Evolutionary conservation across 2,888 invertebrate genomes (phyloP), one percentile per base, ranked within the genome.

Genomic region (Chorisops tibialis): DNA sequence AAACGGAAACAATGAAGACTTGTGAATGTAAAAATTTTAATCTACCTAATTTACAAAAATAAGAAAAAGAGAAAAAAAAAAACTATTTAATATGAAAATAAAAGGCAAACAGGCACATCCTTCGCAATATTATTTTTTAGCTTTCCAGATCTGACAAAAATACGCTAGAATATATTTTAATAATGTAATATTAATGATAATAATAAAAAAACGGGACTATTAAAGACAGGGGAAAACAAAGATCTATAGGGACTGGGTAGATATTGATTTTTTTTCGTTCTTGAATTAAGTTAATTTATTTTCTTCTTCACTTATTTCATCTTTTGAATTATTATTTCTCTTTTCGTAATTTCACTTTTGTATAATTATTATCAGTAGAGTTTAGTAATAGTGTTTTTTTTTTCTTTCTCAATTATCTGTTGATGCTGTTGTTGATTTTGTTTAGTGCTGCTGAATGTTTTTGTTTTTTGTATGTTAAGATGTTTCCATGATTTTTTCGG

Each of bases 21-120:
- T 56, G 30, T 56, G 56, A 56, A 56, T 56, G 56, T 56, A 43
- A 56, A 56, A 56, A 56, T 56, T 56, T 56, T 56, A 56, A 30
- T 56, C 56, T 56, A 56, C 43, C 56, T 56, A 56, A 24, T 56
- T 43, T 41, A 24, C 30, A 30, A 30, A 30, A 30, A 30, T 30
- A 30, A 30, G 30, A 30, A 30, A 30, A 30, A 9, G 30, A 30
- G n/a, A n/a, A n/a, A n/a, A 30, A 30, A 24, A 30, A 30, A 30
- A 30, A 5, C 30, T 9, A 30, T 30, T 30, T 7, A 30, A 30
- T 30, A 30, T 30, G 30, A 30, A 51, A 38, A 47, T 41, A 41
- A 54, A 24, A 45, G 43, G 39, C 45, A 45, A 30, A 45, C 56
- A 56, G 56, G 56, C 56, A 56, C 56, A 56, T 43, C 56, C 45